Evolutionary conservation across 1,140 invertebrate species (phyloP).

Genomic region (Adoxophyes honmai): DNA sequence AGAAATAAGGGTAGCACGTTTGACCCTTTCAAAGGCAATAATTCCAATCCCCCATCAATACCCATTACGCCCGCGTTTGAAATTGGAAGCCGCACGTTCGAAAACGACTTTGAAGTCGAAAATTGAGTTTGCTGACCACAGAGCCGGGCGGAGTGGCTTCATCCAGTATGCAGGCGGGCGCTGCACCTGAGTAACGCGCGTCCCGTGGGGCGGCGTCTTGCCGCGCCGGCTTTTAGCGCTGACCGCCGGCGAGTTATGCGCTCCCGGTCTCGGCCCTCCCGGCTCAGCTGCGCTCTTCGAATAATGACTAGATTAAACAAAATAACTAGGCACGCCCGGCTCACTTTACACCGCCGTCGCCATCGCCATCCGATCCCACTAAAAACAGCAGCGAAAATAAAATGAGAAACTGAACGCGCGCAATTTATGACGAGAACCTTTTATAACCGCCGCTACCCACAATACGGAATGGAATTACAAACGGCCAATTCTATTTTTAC

Average conservation of each 20-base stretch:
- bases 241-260: constrained; percentile 38
- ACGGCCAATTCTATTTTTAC: constrained; percentile 66
- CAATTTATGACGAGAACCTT: constrained; percentile 24
- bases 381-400: constrained; percentile 16
- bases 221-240: constrained; percentile 41
- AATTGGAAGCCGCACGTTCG: constrained; percentile 31
- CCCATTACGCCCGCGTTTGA: constrained; percentile 21
- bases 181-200: constrained; percentile 35
- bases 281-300: constrained; percentile 30
- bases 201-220: constrained; percentile 36
- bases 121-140: constrained; percentile 67
- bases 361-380: background rate
- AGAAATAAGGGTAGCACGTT: constrained; percentile 10
- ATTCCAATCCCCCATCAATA: constrained; percentile 26
- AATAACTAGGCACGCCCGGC: constrained; percentile 11
- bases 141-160: constrained; percentile 31
- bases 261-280: constrained; percentile 27
- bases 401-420: constrained; percentile 15
- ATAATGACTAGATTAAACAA: constrained; percentile 31
- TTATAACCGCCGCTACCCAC: constrained; percentile 35
- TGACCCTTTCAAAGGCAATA: constrained; percentile 17
- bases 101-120: constrained; percentile 61
- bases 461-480: constrained; percentile 56
- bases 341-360: background rate
- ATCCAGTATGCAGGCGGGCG: constrained; percentile 58